Percentiles rank a stretch among this genome's conserved stretches.
Conservation (phyloP, 2,888 invertebrate species). For the Steromphala cineraria region DNA sequence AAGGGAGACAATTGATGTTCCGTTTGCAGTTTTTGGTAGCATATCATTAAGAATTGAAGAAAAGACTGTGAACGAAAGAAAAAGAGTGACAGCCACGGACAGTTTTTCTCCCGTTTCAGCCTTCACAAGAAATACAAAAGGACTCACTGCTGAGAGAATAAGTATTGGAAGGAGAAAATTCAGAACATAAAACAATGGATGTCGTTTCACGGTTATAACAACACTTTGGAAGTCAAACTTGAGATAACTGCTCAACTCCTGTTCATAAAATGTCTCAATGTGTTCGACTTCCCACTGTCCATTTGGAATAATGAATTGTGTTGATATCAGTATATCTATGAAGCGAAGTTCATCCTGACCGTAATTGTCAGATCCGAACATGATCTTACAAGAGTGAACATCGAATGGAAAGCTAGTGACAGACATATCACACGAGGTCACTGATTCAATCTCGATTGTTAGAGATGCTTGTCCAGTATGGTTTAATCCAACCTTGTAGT, state of each 20-base stretch:
- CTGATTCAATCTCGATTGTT: background rate
- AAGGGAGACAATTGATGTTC: background rate
- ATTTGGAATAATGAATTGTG: background rate
- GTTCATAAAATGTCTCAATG: background rate
- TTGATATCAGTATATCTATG: too few relatives aligned
- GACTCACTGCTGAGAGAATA: background rate
- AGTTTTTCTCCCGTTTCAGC: background rate
- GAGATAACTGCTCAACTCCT: background rate
- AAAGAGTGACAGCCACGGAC: constrained; percentile 12
- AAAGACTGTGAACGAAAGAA: constrained; percentile 10
- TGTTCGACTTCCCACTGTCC: background rate
- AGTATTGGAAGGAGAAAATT: background rate
- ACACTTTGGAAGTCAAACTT: background rate
- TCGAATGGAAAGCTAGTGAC: background rate
- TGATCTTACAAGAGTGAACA: background rate
- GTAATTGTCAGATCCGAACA: background rate
- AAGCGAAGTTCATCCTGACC: too few relatives aligned
- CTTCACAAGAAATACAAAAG: background rate
- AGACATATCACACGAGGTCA: background rate
- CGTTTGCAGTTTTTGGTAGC: background rate
- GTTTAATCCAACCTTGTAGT: background rate
- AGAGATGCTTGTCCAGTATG: background rate
- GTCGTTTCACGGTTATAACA: background rate
- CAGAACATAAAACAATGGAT: background rate
- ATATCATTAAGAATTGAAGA: background rate